Percentiles rank a stretch among this genome's conserved stretches.
Evolutionary conservation across 2,113 vertebrate genomes (phyloP).

Genomic region (Neolamprologus fasciatus): DNA sequence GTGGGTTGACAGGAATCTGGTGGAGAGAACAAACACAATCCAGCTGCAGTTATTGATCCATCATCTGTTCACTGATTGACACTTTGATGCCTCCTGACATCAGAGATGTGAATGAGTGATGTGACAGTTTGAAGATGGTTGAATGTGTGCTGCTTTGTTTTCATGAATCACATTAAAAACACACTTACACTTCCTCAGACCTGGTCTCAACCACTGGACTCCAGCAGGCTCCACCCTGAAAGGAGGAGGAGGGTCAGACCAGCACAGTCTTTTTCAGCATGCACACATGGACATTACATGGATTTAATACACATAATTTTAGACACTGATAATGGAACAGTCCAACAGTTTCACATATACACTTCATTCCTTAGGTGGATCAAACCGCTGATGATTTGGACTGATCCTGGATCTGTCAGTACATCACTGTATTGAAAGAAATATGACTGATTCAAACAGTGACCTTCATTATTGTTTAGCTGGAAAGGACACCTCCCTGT

Average conservation of each 20-base stretch:
- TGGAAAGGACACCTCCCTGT: neutral
- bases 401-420: neutral
- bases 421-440: neutral
- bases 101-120: neutral
- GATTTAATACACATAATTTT: accelerated
- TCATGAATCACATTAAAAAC: neutral
- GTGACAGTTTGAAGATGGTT: neutral
- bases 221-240: neutral
- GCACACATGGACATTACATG: neutral
- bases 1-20: too few species aligned
- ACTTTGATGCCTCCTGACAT: too few species aligned
- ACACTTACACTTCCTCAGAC: neutral
- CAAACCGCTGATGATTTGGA: neutral
- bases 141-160: neutral
- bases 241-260: neutral
- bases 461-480: neutral
- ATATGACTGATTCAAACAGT: neutral
- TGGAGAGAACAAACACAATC: too few species aligned
- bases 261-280: neutral
- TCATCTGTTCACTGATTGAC: too few species aligned
- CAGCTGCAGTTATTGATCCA: too few species aligned
- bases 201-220: neutral
- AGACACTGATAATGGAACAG: neutral
- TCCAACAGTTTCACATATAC: neutral
- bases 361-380: too few species aligned